A percentile compares a stretch with the other conserved stretches of the same genome.
These are phyloP conservation scores for Chrysaora quinquecirrha DNA, from an alignment of 30 jellyfish, hydroid and myxozoan genomes.

Conservation along the genomic window DNA sequence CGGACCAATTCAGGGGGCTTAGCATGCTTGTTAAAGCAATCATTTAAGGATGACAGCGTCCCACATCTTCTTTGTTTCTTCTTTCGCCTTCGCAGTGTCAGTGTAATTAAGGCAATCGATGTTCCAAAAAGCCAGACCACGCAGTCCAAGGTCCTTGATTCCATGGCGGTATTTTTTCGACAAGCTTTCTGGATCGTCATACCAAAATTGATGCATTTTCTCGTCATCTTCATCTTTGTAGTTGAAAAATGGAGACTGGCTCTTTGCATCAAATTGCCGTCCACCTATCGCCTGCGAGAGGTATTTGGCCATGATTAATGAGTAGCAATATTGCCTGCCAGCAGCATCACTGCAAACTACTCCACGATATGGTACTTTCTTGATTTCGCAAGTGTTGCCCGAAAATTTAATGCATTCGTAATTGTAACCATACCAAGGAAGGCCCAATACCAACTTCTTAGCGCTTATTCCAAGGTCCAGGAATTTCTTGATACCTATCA, in stretches of 20 bases:
- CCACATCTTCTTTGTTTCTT: conserved; percentile 74
- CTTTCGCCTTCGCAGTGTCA: conserved; percentile 39
- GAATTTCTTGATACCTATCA: conserved; percentile 60
- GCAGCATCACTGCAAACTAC: conserved; percentile 91
- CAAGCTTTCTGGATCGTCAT: conserved; percentile 74
- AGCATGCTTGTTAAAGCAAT: too few species aligned
- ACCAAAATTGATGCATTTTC: conserved; percentile 70
- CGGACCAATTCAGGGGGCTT: too few species aligned
- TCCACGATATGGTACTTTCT: conserved; percentile 66
- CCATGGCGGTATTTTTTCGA: conserved; percentile 56
- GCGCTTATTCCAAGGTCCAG: conserved; percentile 54
- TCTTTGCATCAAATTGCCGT: conserved; percentile 55
- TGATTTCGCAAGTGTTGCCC: conserved; percentile 45
- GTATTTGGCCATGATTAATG: conserved; percentile 35
- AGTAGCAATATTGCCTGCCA: conserved; percentile 63
- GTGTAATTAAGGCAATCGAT: conserved; percentile 73
- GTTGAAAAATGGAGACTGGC: conserved; percentile 68
- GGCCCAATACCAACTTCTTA: conserved; percentile 68
- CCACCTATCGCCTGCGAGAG: conserved; percentile 76
- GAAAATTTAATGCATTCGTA: conserved; percentile 61
- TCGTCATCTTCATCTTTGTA: conserved; percentile 50
- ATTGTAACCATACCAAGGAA: conserved; percentile 90
- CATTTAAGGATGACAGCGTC: conserved; percentile 56
- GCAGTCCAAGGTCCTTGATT: conserved; percentile 47
- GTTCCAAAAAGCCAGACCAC: conserved; percentile 77